phyloP scores from a whole-genome alignment of 2,888 invertebrate species.

The Drosophila pegasa region DNA sequence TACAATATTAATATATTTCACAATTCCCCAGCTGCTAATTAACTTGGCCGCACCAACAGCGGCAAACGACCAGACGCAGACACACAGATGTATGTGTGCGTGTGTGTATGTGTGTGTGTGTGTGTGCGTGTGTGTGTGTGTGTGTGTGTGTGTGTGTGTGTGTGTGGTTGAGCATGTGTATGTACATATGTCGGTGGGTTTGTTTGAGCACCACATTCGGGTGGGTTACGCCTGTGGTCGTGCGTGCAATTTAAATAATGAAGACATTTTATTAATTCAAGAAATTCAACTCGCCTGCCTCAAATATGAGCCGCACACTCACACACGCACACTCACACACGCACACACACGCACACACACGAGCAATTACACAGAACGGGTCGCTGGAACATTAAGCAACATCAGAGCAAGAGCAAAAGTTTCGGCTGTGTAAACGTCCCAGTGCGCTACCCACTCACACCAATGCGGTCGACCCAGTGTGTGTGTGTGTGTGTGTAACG shows the following conservation, averaged over 20 bases:
- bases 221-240: constrained; percentile 65
- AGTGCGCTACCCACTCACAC: constrained; percentile 9
- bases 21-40: constrained; percentile 81
- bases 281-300: constrained; percentile 73
- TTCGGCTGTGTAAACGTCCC: constrained; percentile 33
- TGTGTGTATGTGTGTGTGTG: constrained; percentile 2
- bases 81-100: constrained; percentile 2
- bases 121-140: constrained; percentile 2
- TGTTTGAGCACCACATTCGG: constrained; percentile 49
- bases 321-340: constrained; percentile 16
- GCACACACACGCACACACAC: constrained; percentile 4
- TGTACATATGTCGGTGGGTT: constrained; percentile 37
- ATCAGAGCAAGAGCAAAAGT: constrained; percentile 52
- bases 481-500: constrained; percentile 25
- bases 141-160: constrained; percentile 20
- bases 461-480: constrained; percentile 30
- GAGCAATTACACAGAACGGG: constrained; percentile 66
- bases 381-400: constrained; percentile 74
- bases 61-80: constrained; percentile 21
- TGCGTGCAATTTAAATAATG: constrained; percentile 81
- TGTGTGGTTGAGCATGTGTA: constrained; percentile 15
- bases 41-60: constrained; percentile 58
- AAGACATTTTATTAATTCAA: constrained; percentile 81
- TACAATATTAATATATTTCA: constrained; percentile 80
- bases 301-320: constrained; percentile 40